Evolutionary conservation across 1,140 invertebrate species (phyloP), one percentile per base, ranked within the genome.

Genomic region (Apocrypta bakeri): DNA sequence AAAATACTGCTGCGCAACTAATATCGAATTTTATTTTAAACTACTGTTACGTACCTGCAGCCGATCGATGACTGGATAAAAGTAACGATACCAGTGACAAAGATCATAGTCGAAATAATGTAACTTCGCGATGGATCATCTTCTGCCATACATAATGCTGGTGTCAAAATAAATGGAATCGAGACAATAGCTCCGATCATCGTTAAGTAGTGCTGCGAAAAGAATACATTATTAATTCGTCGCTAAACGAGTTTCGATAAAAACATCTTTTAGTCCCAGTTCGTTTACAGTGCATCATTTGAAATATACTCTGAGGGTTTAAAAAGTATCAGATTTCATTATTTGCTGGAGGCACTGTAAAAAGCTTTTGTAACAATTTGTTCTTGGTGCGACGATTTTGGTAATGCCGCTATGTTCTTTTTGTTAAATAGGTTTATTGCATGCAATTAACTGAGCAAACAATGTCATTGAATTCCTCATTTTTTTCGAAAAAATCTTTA

Each of bases 131-230:
- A 94, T 0, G 96, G 95, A 90, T 97, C 95, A 63, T 95, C 94
- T 81, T 96, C 95, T 1, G 93, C 93, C 94, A 98, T 97, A 89
- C 97, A 98, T 1, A 98, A 92, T 0, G 95, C 94, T 1, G 96
- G 95, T 21, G 96, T 95, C 61, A 98, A 89, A 64, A 98, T 95
- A 84, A 97, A 96, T 0, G 97, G 97, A 81, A 97, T 96, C 1
- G 96, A 95, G 0, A 98, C 95, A 37, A 97, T 97, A 0, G 96
- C 96, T 0, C 96, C 96, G 56, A 98, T 96, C 96, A 97, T 97
- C 0, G 96, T 97, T 79, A 98, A 90, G 88, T 97, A 98, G 88
- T 98, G 97, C 95, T 98, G 92, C 78, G n/a, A 88, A 90, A 82
- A 24, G 6, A 24, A 27, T 56, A 4, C 17, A 56, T n/a, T n/a